Conservation (phyloP, 2,888 invertebrate species). For the Abrostola triplasia region DNA sequence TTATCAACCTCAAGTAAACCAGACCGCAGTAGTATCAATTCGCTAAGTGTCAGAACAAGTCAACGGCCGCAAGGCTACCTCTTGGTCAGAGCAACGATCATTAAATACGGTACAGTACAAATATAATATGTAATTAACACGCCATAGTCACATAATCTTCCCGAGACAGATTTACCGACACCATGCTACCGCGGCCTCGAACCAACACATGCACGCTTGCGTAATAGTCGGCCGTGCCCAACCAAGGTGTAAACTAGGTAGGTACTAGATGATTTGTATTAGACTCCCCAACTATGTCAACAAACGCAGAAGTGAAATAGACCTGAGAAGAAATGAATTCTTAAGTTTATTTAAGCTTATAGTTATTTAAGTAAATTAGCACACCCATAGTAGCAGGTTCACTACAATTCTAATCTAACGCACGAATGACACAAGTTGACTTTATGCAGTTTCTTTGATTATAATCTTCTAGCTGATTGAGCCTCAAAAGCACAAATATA, state of each 20-base stretch:
- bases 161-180: slow-evolving; percentile 36
- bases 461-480: too few species aligned
- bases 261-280: slow-evolving; percentile 11
- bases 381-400: too few species aligned
- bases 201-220: slow-evolving; percentile 36
- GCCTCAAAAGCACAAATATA: too few species aligned
- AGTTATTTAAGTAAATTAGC: too few species aligned
- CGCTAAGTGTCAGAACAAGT: neutral
- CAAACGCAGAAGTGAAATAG: slow-evolving; percentile 6
- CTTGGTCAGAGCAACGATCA: neutral
- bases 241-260: slow-evolving; percentile 30
- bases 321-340: neutral
- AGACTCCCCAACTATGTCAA: slow-evolving; percentile 36
- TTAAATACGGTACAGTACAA: slow-evolving; percentile 1
- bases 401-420: too few species aligned
- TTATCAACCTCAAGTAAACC: too few species aligned
- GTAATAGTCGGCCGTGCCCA: slow-evolving; percentile 38
- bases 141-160: slow-evolving; percentile 26
- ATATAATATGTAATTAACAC: slow-evolving; percentile 35
- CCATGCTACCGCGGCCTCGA: slow-evolving; percentile 46
- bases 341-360: too few species aligned
- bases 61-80: neutral
- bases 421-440: too few species aligned
- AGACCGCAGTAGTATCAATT: neutral
- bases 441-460: too few species aligned